phyloP scores from a whole-genome alignment of 1,140 invertebrate genomes.

The Pachypsylla venusta region DNA sequence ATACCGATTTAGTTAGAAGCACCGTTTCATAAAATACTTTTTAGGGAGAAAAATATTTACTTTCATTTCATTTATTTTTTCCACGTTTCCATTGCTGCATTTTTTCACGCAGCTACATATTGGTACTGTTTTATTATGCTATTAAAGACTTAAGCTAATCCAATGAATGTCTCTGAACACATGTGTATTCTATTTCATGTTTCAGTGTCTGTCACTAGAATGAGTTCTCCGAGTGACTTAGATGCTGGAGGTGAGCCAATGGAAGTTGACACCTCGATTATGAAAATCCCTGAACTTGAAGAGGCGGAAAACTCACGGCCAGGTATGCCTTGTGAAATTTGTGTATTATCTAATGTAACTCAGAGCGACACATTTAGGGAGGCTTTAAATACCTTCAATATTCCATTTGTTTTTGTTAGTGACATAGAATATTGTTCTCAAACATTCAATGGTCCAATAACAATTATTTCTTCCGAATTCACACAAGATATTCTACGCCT shows the following conservation, averaged over 20 bases:
- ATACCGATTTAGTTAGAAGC: too few species aligned
- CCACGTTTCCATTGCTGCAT: too few species aligned
- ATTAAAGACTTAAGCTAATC: too few species aligned
- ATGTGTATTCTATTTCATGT: neutral
- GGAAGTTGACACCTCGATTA: neutral
- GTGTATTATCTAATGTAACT: neutral
- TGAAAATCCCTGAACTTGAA: neutral
- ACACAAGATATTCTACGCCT: neutral
- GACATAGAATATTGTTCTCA: neutral
- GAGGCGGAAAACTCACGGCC: neutral
- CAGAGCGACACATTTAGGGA: neutral
- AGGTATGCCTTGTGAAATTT: constrained; percentile 4
- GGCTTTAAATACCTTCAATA: neutral
- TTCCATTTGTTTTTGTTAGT: neutral
- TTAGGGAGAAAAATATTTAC: too few species aligned
- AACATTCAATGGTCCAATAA: neutral
- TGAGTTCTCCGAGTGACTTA: neutral
- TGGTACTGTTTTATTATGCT: too few species aligned
- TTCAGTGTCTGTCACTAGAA: neutral
- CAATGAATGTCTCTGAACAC: too few species aligned
- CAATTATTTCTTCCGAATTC: neutral
- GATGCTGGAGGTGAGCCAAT: neutral
- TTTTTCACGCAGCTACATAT: too few species aligned
- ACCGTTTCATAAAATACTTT: too few species aligned
- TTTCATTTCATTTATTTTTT: too few species aligned